These are phyloP conservation scores for Carollia perspicillata DNA, from an alignment of 2,113 vertebrate genomes.

Conservation along the genomic window DNA sequence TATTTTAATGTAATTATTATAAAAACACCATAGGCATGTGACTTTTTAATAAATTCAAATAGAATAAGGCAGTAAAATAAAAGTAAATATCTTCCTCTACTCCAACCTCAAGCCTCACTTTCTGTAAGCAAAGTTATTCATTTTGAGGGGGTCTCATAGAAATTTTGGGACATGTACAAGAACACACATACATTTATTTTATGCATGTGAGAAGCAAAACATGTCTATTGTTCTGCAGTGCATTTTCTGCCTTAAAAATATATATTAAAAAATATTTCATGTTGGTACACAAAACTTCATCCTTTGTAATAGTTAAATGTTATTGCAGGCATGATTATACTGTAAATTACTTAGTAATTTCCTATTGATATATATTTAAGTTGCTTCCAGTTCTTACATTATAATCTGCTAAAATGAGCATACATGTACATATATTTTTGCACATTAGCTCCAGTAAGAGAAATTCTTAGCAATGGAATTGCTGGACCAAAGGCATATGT, in stretches of 20 bases:
- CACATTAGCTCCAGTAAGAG: background rate
- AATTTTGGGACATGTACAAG: background rate
- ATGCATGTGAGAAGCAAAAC: background rate
- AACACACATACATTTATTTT: background rate
- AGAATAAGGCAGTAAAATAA: background rate
- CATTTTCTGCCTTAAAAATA: conserved; percentile 3
- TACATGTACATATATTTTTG: background rate
- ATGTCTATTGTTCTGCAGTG: background rate
- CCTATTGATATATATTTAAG: background rate
- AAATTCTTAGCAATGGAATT: background rate
- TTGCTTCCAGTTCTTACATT: background rate
- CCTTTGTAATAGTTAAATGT: background rate
- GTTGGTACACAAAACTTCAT: background rate
- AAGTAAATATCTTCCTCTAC: background rate
- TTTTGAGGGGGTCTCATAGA: background rate
- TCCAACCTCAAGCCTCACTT: background rate
- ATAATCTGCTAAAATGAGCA: background rate
- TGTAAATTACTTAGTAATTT: background rate
- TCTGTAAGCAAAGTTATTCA: background rate
- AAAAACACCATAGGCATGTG: background rate
- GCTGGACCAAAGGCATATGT: background rate
- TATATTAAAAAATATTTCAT: background rate
- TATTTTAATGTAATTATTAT: background rate
- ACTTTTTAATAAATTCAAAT: background rate
- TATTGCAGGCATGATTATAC: background rate